Conservation (phyloP, 2,113 vertebrate species). For the Poeciliopsis prolifica region DNA sequence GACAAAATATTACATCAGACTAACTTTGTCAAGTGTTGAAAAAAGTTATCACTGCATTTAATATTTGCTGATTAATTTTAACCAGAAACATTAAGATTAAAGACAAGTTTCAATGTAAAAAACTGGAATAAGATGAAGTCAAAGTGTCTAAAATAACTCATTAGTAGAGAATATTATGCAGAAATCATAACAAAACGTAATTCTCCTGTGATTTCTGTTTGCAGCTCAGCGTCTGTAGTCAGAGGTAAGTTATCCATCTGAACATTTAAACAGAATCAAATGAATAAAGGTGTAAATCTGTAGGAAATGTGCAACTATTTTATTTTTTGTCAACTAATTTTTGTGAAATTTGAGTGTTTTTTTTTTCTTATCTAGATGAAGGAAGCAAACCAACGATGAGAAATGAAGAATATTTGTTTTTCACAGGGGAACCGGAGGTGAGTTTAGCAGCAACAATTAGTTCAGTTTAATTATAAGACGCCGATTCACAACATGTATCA, state of each 20-base stretch:
- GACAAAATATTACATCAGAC: too few relatives aligned
- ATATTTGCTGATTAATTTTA: too few relatives aligned
- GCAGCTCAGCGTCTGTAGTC: slow-evolving; percentile 25
- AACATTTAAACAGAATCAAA: too few relatives aligned
- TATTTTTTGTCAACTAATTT: background rate
- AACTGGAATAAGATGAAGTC: background rate
- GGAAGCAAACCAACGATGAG: slow-evolving; percentile 5
- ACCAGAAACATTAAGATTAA: background rate
- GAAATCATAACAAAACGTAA: background rate
- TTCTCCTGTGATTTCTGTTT: slow-evolving; percentile 17
- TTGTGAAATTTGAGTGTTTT: background rate
- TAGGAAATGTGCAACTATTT: too few relatives aligned
- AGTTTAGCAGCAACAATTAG: background rate
- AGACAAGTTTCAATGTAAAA: background rate
- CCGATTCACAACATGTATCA: background rate
- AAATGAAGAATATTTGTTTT: slow-evolving; percentile 3
- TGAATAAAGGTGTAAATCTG: too few relatives aligned
- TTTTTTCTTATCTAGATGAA: slow-evolving; percentile 6
- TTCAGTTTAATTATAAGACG: too few relatives aligned
- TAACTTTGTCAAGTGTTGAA: background rate
- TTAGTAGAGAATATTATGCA: background rate
- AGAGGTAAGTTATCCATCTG: slow-evolving; percentile 33
- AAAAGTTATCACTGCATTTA: background rate
- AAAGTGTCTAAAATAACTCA: too few relatives aligned
- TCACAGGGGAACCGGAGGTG: slow-evolving; percentile 35